phyloP scores from a whole-genome alignment of 2,888 invertebrate genomes.

The Tiphia femorata region DNA sequence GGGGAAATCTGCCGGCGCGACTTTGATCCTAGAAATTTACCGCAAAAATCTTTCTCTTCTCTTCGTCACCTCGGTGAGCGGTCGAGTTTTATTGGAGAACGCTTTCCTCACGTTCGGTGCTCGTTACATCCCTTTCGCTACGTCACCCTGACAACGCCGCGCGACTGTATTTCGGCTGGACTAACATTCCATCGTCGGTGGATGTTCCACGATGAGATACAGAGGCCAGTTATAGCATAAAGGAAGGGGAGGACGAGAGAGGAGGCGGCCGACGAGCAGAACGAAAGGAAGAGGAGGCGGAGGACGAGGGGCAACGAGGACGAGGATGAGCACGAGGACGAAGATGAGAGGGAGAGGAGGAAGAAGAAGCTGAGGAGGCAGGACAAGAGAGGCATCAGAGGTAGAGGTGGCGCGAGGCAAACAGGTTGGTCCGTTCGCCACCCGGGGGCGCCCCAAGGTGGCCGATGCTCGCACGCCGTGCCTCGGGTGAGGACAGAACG shows the following conservation, averaged over 20 bases:
- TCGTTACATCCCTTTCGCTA: no score
- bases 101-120: no score
- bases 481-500: constrained; percentile 38
- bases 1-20: no score
- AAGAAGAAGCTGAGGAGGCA: constrained; percentile 30
- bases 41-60: no score
- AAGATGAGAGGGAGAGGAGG: constrained; percentile 19
- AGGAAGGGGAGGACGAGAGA: constrained; percentile 18
- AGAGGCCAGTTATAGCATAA: no score
- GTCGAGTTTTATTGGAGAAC: no score
- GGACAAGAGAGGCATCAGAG: constrained; percentile 44
- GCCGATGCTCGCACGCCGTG: constrained; percentile 60
- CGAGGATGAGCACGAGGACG: constrained; percentile 11
- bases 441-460: constrained; percentile 66
- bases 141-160: no score
- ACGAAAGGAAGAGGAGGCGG: constrained; percentile 6
- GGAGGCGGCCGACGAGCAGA: constrained; percentile 1
- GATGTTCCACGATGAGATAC: no score
- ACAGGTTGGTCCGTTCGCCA: constrained; percentile 65
- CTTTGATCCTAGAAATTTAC: no score
- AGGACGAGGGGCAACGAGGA: constrained; percentile 10
- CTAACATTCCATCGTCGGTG: no score
- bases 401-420: constrained; percentile 56
- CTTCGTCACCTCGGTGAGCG: no score
- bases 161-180: no score